Evolutionary conservation across 2,797 vertebrate genomes (phyloP).

Genomic region (Orientallactaga sibirica): DNA sequence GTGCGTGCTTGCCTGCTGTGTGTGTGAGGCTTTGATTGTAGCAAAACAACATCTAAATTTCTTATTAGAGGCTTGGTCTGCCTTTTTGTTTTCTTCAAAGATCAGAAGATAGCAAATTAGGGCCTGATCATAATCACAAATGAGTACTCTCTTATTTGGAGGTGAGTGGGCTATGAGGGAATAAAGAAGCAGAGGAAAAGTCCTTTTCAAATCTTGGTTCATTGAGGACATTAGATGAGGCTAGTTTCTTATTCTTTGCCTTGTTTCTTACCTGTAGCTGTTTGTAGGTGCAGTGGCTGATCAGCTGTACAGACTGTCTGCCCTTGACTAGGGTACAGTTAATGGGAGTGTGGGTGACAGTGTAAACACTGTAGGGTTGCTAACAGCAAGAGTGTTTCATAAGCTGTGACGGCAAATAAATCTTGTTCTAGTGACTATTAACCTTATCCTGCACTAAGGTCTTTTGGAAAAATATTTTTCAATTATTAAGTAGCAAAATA

Average conservation of each 20-base stretch:
- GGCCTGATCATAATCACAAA: neutral
- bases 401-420: neutral
- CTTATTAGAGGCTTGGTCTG: neutral
- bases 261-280: neutral
- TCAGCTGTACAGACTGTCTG: conserved; percentile 4
- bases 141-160: neutral
- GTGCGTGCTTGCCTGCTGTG: too few relatives aligned
- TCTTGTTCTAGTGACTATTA: neutral
- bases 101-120: conserved; percentile 22
- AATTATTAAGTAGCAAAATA: neutral
- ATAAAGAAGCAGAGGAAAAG: neutral
- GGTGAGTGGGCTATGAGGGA: neutral
- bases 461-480: neutral
- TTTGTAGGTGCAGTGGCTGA: neutral
- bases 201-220: neutral
- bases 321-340: neutral
- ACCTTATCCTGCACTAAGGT: neutral
- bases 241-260: neutral
- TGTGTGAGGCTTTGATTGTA: too few relatives aligned
- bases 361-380: neutral
- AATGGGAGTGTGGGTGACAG: neutral
- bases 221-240: neutral
- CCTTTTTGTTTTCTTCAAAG: conserved; percentile 1
- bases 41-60: neutral
- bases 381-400: neutral